Conservation (phyloP, 2,113 vertebrate genomes). For the Corvus cornix region DNA sequence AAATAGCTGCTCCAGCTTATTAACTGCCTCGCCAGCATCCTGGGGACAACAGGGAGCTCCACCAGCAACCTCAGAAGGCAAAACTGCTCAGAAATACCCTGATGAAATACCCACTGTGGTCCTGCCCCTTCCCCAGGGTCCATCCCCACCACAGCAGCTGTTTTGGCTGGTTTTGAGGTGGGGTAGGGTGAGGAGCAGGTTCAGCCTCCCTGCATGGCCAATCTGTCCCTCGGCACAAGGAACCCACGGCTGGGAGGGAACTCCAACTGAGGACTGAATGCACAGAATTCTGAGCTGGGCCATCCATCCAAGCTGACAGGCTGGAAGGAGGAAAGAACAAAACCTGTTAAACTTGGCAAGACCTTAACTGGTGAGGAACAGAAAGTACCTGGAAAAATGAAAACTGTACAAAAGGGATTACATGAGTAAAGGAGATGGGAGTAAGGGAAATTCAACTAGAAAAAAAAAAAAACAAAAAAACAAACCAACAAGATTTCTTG, state of each 20-base stretch:
- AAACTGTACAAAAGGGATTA: background rate
- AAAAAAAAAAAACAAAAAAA: no score
- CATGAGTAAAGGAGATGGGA: background rate
- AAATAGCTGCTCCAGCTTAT: background rate
- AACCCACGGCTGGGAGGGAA: rapidly evolving
- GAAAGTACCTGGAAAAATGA: background rate
- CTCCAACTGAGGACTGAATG: no score
- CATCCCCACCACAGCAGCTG: background rate
- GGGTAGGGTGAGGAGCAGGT: background rate
- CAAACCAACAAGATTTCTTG: background rate
- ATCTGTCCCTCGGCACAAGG: background rate
- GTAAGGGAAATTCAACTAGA: background rate
- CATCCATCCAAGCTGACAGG: background rate
- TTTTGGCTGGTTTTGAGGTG: background rate
- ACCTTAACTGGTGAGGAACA: background rate
- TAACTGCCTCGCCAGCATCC: background rate
- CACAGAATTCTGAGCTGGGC: background rate
- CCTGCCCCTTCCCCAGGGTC: background rate
- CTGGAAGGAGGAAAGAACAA: background rate
- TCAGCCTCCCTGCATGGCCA: background rate
- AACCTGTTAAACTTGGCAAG: background rate
- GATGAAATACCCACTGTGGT: background rate
- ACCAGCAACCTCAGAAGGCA: background rate
- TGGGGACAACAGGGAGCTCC: background rate
- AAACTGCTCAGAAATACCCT: background rate